Evolutionary conservation across 1,140 invertebrate species (phyloP).

Genomic region (Paracyclopina nana): DNA sequence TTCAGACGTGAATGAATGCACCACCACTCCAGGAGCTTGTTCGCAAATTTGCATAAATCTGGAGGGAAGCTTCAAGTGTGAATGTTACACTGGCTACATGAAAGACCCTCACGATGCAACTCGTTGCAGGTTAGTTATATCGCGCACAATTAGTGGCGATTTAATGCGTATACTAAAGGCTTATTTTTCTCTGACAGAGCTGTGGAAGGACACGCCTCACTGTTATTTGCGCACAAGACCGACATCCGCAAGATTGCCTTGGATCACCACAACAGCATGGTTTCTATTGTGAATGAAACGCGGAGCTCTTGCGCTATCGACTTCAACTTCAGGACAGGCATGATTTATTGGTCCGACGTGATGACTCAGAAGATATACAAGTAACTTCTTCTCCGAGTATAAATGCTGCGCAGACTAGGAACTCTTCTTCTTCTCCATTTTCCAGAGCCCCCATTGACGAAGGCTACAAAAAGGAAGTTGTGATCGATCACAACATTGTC

Average conservation of each 20-base stretch:
- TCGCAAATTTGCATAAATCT: constrained; percentile 81
- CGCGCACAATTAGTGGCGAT: no score
- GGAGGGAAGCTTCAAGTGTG: constrained; percentile 77
- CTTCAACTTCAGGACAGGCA: constrained; percentile 67
- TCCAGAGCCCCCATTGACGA: constrained; percentile 35
- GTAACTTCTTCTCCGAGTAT: constrained; percentile 27
- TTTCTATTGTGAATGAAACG: constrained; percentile 62
- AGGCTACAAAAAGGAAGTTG: constrained; percentile 54
- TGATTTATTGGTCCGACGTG: constrained; percentile 88
- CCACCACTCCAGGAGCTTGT: constrained; percentile 61
- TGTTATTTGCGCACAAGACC: constrained; percentile 57
- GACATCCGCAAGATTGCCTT: constrained; percentile 75
- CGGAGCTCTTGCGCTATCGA: constrained; percentile 64
- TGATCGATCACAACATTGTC: constrained; percentile 57
- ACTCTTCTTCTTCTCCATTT: constrained; percentile 2
- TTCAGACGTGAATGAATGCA: constrained; percentile 80
- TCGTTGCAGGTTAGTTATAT: no score
- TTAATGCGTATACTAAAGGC: no score
- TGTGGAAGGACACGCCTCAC: constrained; percentile 57
- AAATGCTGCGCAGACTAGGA: not conserved
- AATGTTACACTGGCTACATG: constrained; percentile 59
- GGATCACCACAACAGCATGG: constrained; percentile 55
- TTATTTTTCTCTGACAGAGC: no score
- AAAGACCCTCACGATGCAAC: constrained; percentile 58
- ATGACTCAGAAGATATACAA: constrained; percentile 72